These are phyloP conservation scores for Melanaphis sacchari DNA, from an alignment of 1,140 invertebrate genomes.

Conservation along the genomic window DNA sequence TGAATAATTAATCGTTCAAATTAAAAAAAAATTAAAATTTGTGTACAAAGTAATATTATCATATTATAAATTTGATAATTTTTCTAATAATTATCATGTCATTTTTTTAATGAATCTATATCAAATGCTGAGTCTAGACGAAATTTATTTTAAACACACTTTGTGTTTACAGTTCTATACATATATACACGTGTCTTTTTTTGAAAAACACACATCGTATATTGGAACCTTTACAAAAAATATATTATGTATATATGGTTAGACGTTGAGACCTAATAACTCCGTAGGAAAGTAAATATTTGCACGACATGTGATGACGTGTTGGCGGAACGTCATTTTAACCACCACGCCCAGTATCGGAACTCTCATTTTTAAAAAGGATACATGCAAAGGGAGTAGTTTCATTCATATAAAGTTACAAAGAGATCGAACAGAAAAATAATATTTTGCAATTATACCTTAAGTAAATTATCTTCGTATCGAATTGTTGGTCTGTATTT, in stretches of 20 bases:
- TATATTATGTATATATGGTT: not conserved
- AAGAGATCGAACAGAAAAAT: not conserved
- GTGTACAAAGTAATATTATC: not conserved
- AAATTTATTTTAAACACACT: not conserved
- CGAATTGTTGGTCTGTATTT: not conserved
- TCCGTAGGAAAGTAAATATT: conserved; percentile 23
- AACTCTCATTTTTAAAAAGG: not conserved
- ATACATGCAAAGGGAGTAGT: not conserved
- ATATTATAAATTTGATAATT: not conserved
- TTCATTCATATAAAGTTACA: not conserved
- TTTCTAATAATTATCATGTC: not conserved
- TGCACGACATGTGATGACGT: not conserved
- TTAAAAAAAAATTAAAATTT: not conserved
- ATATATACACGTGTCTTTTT: not conserved
- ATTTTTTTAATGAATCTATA: not conserved
- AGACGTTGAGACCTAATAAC: not conserved
- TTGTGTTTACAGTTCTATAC: not conserved
- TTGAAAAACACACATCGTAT: not conserved
- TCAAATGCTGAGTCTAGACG: not conserved
- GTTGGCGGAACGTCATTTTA: not conserved
- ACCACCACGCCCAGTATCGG: not conserved
- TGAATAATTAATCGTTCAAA: not conserved
- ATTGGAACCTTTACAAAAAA: not conserved
- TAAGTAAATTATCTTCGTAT: not conserved
- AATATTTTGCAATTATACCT: not conserved